A percentile compares a stretch with the other conserved stretches of the same genome.
phyloP scores from a whole-genome alignment of 2,888 invertebrate genomes.

The Lasius fuliginosus region DNA sequence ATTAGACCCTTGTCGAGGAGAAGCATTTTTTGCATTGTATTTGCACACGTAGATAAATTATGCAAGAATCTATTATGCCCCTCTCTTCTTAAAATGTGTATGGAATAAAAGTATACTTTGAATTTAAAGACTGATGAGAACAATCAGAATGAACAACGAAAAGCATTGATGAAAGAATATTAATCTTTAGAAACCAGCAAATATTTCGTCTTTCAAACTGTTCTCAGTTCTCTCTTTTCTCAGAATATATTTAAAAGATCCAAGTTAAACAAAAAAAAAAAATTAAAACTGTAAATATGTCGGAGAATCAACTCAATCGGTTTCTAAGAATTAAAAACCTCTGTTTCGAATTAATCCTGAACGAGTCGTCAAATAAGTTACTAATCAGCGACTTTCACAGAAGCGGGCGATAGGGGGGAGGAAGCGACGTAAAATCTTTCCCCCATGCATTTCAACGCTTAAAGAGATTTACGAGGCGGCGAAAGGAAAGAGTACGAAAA shows the following conservation, averaged over 20 bases:
- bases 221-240: not conserved
- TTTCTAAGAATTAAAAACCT: not conserved
- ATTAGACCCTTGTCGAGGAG: not conserved
- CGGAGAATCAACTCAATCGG: not conserved
- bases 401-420: not conserved
- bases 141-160: not conserved
- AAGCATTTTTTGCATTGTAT: not conserved
- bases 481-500: conserved; percentile 55
- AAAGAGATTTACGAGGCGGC: conserved; percentile 81
- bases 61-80: not conserved
- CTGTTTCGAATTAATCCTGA: not conserved
- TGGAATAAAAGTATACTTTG: not conserved
- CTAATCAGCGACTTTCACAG: conserved; percentile 17
- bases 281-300: not conserved
- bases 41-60: not conserved
- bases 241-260: too few species aligned
- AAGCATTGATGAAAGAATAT: not conserved
- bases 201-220: not conserved
- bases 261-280: too few species aligned
- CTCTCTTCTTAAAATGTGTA: not conserved
- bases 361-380: not conserved
- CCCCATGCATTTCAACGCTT: conserved; percentile 78
- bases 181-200: not conserved
- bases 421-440: conserved; percentile 51
- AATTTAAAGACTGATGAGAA: not conserved